These are phyloP conservation scores for Poicephalus meyeri DNA, from an alignment of 2,113 vertebrate genomes.

Conservation along the genomic window DNA sequence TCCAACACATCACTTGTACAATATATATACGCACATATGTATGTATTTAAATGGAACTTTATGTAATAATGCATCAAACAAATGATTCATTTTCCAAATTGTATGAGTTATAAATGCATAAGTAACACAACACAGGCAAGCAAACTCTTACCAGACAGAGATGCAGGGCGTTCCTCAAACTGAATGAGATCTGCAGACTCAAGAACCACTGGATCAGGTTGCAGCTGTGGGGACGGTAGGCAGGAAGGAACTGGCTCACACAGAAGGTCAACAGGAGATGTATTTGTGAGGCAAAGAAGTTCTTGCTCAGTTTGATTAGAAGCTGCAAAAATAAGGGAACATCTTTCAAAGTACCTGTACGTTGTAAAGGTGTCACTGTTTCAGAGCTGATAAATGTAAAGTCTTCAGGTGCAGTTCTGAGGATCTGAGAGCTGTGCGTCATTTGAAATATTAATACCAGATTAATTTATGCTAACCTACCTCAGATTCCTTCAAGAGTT, in stretches of 20 bases:
- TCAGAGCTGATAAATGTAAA: background rate
- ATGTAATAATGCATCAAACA: background rate
- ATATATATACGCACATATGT: rapidly evolving
- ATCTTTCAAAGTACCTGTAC: background rate
- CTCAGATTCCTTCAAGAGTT: background rate
- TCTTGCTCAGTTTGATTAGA: slow-evolving; percentile 78
- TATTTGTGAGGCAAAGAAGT: slow-evolving; percentile 80
- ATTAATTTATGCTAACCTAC: background rate
- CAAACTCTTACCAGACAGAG: slow-evolving; percentile 64
- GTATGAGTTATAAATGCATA: background rate
- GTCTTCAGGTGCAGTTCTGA: background rate
- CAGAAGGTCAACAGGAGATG: slow-evolving; percentile 88
- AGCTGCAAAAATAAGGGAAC: slow-evolving; percentile 62
- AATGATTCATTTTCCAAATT: background rate
- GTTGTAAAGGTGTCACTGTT: background rate
- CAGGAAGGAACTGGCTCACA: slow-evolving; percentile 94
- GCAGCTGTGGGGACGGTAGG: slow-evolving; percentile 92
- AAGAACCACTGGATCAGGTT: slow-evolving; percentile 86
- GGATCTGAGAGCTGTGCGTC: background rate
- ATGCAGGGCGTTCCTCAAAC: slow-evolving; percentile 83
- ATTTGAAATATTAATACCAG: background rate
- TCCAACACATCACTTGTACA: background rate
- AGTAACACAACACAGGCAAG: background rate
- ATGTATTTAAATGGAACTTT: background rate
- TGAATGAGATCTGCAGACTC: slow-evolving; percentile 87